Conservation (phyloP, 2,888 invertebrate species). For the Eledona agricola region DNA sequence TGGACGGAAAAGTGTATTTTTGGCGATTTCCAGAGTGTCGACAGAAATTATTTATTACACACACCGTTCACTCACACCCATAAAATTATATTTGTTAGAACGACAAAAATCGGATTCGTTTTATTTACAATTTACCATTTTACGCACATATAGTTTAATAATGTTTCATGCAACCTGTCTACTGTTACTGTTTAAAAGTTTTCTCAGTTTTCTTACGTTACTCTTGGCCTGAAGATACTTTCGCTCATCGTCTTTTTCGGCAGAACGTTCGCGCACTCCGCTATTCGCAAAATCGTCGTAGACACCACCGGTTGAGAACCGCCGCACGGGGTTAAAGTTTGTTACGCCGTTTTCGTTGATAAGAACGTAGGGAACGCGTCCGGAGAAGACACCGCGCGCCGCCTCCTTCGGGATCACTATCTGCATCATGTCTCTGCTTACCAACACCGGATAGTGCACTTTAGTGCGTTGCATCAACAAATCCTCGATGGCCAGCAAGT, state of each 20-base stretch:
- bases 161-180: constrained; percentile 51
- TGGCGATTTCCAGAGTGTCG: constrained; percentile 14
- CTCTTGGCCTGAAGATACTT: constrained; percentile 49
- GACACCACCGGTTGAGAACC: constrained; percentile 68
- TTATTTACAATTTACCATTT: constrained; percentile 1
- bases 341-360: constrained; percentile 80
- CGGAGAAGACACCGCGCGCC: constrained; percentile 76
- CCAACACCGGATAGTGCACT: constrained; percentile 70
- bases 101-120: constrained; percentile 5
- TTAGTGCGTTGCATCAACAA: constrained; percentile 69
- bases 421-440: constrained; percentile 77
- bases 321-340: constrained; percentile 79
- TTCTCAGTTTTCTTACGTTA: constrained; percentile 54
- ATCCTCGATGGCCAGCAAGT: constrained; percentile 80
- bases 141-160: constrained; percentile 18
- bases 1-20: constrained; percentile 22
- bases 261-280: constrained; percentile 44
- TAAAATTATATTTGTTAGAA: constrained; percentile 33
- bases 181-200: constrained; percentile 48
- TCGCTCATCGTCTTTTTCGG: constrained; percentile 43
- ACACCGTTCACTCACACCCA: constrained; percentile 24
- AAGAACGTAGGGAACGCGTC: constrained; percentile 78
- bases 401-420: constrained; percentile 81
- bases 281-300: constrained; percentile 54
- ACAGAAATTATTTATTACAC: constrained; percentile 18